phyloP scores from a whole-genome alignment of 2,888 invertebrate genomes.

The Venusia cambrica region DNA sequence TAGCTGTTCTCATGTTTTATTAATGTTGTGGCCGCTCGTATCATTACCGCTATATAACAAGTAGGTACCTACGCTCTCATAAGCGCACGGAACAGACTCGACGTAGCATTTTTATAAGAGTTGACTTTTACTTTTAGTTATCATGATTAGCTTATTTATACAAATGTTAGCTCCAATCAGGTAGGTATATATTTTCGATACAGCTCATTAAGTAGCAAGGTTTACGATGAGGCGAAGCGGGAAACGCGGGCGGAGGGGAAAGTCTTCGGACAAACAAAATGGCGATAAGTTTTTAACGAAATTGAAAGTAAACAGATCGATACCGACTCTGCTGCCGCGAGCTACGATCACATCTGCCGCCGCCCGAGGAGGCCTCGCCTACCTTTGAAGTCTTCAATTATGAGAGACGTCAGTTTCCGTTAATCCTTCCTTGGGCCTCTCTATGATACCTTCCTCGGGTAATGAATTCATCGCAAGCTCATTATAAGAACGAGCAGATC shows the following conservation, averaged over 20 bases:
- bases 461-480: slow-evolving; percentile 1
- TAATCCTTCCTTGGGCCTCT: background rate
- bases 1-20: slow-evolving; percentile 13
- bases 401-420: slow-evolving; percentile 1
- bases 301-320: slow-evolving; percentile 56
- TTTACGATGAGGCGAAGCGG: background rate
- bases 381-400: slow-evolving; percentile 7
- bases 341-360: slow-evolving; percentile 20
- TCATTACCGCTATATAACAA: no score
- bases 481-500: slow-evolving; percentile 2
- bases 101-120: no score
- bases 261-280: slow-evolving; percentile 36
- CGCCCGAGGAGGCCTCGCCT: background rate
- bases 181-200: no score
- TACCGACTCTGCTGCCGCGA: slow-evolving; percentile 26
- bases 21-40: no score
- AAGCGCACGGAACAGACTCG: no score
- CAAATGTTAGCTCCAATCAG: no score
- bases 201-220: no score
- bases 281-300: slow-evolving; percentile 49
- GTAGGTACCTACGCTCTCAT: no score
- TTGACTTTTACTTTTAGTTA: no score
- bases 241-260: slow-evolving; percentile 4
- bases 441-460: no score
- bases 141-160: no score